Conservation (phyloP, 2,888 invertebrate species). For the Agonopterix alstromeriana region DNA sequence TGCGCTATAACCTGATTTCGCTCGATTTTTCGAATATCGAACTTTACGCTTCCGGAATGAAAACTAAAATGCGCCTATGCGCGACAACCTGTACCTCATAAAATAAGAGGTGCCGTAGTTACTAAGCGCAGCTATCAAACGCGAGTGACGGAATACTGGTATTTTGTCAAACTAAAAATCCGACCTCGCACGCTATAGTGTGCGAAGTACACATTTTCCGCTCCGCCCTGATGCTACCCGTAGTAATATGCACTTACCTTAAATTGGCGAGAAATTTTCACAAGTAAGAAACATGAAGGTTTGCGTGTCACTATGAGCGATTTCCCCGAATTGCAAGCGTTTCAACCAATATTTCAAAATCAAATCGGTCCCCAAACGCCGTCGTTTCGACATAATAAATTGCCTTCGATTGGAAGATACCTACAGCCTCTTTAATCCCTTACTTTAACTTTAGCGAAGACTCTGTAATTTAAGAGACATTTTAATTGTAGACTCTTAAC, state of each 20-base stretch:
- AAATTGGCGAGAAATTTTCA: slow-evolving; percentile 13
- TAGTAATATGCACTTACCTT: slow-evolving; percentile 6
- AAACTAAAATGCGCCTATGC: too few relatives aligned
- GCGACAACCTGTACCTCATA: too few relatives aligned
- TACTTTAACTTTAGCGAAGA: slow-evolving; percentile 3
- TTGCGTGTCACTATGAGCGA: slow-evolving; percentile 19
- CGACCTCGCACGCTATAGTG: too few relatives aligned
- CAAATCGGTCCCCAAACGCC: slow-evolving; percentile 38
- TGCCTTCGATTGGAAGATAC: slow-evolving; percentile 13
- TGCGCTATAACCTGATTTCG: too few relatives aligned
- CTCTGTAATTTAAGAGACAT: background rate
- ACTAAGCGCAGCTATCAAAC: too few relatives aligned
- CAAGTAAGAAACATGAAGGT: slow-evolving; percentile 8
- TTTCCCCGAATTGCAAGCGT: slow-evolving; percentile 29
- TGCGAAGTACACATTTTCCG: too few relatives aligned
- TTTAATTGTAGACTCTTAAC: background rate
- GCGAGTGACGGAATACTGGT: too few relatives aligned
- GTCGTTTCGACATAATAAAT: slow-evolving; percentile 45
- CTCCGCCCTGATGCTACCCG: too few relatives aligned
- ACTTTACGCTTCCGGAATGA: too few relatives aligned
- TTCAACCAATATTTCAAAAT: slow-evolving; percentile 50
- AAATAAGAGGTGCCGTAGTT: too few relatives aligned
- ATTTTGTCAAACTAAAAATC: too few relatives aligned
- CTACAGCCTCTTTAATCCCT: slow-evolving; percentile 6
- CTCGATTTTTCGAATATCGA: too few relatives aligned